phyloP scores from a whole-genome alignment of 37 sponge, comb jelly and placozoan species.

The Aplysina aerophoba region DNA sequence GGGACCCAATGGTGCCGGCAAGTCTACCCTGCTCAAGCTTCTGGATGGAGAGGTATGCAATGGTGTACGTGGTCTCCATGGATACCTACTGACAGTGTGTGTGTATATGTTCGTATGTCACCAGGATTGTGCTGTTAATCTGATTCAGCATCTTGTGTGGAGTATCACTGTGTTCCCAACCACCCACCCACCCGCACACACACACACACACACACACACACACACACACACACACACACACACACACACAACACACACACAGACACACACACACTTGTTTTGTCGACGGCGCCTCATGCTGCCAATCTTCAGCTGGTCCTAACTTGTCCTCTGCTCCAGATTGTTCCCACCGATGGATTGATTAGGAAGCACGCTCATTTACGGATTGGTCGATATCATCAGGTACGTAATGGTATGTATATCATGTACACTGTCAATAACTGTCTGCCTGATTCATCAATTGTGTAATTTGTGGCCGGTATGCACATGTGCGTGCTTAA shows the following conservation, averaged over 20 bases:
- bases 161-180: neutral
- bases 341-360: constrained; percentile 82
- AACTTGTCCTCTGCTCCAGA: constrained; percentile 13
- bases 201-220: too few species aligned
- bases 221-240: too few species aligned
- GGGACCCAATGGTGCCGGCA: constrained; percentile 96
- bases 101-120: neutral
- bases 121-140: neutral
- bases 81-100: too few species aligned
- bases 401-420: constrained; percentile 44
- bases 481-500: too few species aligned
- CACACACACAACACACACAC: too few species aligned
- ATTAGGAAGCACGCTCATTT: constrained; percentile 86
- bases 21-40: constrained; percentile 91
- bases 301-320: neutral
- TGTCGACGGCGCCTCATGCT: neutral
- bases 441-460: too few species aligned
- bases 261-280: too few species aligned
- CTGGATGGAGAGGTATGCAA: constrained; percentile 74
- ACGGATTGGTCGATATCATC: constrained; percentile 88
- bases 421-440: too few species aligned
- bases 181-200: too few species aligned
- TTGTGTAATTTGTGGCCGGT: too few species aligned
- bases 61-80: too few species aligned
- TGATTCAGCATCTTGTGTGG: constrained; percentile 11